phyloP scores from a whole-genome alignment of 2,113 vertebrate genomes.

The Pseudolaguvia tuberculata region DNA sequence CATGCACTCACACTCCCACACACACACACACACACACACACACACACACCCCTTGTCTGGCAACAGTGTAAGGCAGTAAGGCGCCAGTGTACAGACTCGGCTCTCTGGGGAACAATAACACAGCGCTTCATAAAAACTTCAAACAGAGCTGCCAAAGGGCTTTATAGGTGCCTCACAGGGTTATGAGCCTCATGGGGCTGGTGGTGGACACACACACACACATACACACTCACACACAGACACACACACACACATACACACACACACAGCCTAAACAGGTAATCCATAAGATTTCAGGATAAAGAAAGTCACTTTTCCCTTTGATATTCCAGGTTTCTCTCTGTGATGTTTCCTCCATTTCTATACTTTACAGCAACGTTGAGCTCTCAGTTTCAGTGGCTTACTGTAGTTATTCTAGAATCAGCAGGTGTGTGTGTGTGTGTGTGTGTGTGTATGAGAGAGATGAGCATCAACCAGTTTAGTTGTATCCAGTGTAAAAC shows the following conservation, averaged over 20 bases:
- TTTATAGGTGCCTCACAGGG: constrained; percentile 82
- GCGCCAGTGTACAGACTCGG: constrained; percentile 73
- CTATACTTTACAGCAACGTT: no score
- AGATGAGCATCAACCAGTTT: neutral
- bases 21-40: no score
- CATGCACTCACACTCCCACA: no score
- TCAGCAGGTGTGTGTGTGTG: neutral
- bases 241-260: constrained; percentile 5
- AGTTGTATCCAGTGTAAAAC: constrained; percentile 29
- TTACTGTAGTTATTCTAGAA: neutral
- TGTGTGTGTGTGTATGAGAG: neutral
- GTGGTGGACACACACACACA: constrained; percentile 33
- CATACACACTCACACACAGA: constrained; percentile 36
- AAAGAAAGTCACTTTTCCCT: neutral
- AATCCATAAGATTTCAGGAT: constrained; percentile 6
- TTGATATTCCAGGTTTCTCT: neutral
- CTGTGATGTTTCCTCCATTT: no score
- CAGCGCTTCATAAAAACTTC: constrained; percentile 82
- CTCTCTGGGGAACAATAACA: constrained; percentile 81
- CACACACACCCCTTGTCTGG: no score
- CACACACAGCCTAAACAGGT: constrained; percentile 44
- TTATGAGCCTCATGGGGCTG: constrained; percentile 67
- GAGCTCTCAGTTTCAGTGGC: no score
- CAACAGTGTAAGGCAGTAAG: constrained; percentile 72
- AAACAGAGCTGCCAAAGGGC: constrained; percentile 75